Base-by-base conservation (phyloP, 2,113 vertebrate genomes). In the Tupaia chinensis region DNA sequence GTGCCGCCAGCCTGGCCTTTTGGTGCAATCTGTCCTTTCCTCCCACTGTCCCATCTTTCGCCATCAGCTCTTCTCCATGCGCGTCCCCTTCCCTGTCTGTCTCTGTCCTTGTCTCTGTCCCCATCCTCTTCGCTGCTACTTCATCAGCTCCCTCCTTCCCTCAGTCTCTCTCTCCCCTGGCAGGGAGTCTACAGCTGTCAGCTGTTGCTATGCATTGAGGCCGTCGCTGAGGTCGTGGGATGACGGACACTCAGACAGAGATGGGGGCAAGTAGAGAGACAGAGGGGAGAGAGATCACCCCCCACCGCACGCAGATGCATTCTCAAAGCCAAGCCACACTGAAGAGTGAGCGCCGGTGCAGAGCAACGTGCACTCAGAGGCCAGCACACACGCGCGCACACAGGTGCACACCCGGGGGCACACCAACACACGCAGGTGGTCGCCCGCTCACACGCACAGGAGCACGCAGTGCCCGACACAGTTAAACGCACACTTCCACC, bases 71-170 rank as follows among this genome's bases (percentile, higher is more conserved):
- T 77, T 58, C 0, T 58, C 2, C n/a, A 0, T 87, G 72, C 97
- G 97, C 96, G 98, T 98, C 98, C 94, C 98, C 72, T 89, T 86
- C 92, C 92, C 85, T 89, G 94, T 95, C 98, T 95, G 95, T 92
- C 95, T 91, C 96, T 87, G 96, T 88, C 98, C 97, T 89, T 97
- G 95, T 86, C 95, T 95, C 94, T 61, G 78, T 14, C 87, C 61
- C 95, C 3, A 10, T 73, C 66, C 69, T 15, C 88, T 74, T n/a
- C 17, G 58, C 93, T 87, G 60, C 85, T 91, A 92, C 89, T 92
- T 91, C 83, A 7, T 79, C 14, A 4, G 34, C 29, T 89, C 44
- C 86, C 80, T 90, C 94, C 91, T 78, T 87, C 85, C 72, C n/a
- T 85, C 23, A 70, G 91, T 79, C 94, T 91, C 68, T 63, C 77